Conservation (phyloP, 2,113 vertebrate genomes). For the Apteryx owenii region DNA sequence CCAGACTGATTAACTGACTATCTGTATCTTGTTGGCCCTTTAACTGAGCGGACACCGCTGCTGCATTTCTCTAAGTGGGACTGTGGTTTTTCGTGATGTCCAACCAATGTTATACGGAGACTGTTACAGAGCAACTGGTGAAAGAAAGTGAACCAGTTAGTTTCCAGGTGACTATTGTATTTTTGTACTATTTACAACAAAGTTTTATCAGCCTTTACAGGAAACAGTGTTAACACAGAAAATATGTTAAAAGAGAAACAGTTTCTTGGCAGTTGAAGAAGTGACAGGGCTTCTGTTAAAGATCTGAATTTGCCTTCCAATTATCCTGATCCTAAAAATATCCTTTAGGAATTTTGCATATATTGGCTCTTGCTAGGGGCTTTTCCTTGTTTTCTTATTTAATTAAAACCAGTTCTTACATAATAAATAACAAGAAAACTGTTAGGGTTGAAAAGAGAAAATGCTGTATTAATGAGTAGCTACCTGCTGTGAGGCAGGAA, state of each 20-base stretch:
- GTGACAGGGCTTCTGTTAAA: slow-evolving; percentile 43
- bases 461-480: not conserved
- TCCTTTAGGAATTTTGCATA: slow-evolving; percentile 32
- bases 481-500: not conserved
- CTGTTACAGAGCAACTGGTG: rapidly evolving
- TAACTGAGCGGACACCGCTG: not conserved
- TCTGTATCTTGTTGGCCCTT: not conserved
- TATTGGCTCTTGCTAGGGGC: not conserved
- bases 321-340: slow-evolving; percentile 51
- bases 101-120: not conserved
- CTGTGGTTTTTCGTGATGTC: not conserved
- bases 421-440: not conserved
- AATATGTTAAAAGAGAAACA: slow-evolving; percentile 20
- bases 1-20: not conserved
- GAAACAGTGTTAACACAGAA: slow-evolving; percentile 15
- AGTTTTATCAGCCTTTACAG: not conserved
- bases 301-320: slow-evolving; percentile 48
- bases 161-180: not conserved
- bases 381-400: not conserved
- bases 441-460: not conserved
- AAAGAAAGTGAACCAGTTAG: not conserved
- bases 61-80: not conserved
- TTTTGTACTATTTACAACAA: not conserved
- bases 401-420: not conserved
- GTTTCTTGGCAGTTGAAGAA: slow-evolving; percentile 51